These are phyloP conservation scores for Holotrichia oblita DNA, from an alignment of 1,140 invertebrate genomes.

Conservation along the genomic window DNA sequence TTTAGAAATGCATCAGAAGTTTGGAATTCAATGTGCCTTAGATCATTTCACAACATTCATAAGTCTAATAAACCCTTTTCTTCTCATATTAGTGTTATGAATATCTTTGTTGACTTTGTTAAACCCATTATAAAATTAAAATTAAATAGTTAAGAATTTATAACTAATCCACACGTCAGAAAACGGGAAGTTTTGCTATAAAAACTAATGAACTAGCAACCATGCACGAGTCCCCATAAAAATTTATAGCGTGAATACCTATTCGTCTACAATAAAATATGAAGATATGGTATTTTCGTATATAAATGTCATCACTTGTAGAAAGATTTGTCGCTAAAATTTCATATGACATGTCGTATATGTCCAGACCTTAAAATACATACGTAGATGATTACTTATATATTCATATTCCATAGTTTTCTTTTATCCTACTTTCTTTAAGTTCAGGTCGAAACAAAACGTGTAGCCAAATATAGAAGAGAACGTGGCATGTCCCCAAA, in stretches of 20 bases:
- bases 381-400: slow-evolving; percentile 23
- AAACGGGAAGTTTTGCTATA: slow-evolving; percentile 23
- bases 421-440: slow-evolving; percentile 18
- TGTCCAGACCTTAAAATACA: background rate
- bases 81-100: slow-evolving; percentile 9
- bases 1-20: no score
- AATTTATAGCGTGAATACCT: slow-evolving; percentile 13
- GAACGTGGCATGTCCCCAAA: slow-evolving; percentile 7
- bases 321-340: slow-evolving; percentile 31
- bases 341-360: background rate
- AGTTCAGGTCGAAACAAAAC: slow-evolving; percentile 9
- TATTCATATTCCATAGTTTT: slow-evolving; percentile 19
- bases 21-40: background rate
- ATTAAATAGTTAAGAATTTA: slow-evolving; percentile 25
- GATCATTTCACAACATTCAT: background rate
- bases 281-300: slow-evolving; percentile 18
- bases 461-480: slow-evolving; percentile 17
- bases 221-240: background rate
- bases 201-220: slow-evolving; percentile 16
- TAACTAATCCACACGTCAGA: background rate
- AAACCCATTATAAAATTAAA: slow-evolving; percentile 23
- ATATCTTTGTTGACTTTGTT: slow-evolving; percentile 16
- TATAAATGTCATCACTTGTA: slow-evolving; percentile 17
- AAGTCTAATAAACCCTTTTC: background rate
- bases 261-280: slow-evolving; percentile 1